Percentiles rank a stretch among this genome's conserved stretches.
These are phyloP conservation scores for Xylocopa sonorina DNA, from an alignment of 1,140 invertebrate species.

Conservation along the genomic window DNA sequence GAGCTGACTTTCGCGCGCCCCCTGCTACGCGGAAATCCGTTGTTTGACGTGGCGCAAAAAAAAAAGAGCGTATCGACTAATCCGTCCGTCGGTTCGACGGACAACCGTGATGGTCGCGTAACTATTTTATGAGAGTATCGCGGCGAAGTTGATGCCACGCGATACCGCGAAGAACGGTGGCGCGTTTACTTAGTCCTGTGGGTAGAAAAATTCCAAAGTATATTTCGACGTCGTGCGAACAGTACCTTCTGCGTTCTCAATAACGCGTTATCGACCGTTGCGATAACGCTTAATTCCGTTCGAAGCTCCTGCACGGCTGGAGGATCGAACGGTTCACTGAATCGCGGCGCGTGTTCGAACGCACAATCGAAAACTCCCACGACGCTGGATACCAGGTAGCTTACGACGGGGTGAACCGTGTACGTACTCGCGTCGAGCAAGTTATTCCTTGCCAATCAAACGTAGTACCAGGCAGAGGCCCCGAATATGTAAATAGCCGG, in stretches of 20 bases:
- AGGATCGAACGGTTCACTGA: neutral
- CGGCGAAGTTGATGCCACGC: neutral
- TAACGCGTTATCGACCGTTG: no score
- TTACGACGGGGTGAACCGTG: neutral
- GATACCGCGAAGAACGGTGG: neutral
- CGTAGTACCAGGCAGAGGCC: slow-evolving; percentile 41
- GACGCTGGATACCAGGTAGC: neutral
- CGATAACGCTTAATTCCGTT: no score
- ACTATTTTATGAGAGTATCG: neutral
- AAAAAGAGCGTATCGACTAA: neutral
- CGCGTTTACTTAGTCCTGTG: no score
- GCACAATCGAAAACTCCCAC: neutral
- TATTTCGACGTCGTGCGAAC: no score
- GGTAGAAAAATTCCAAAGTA: no score
- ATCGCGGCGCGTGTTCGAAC: no score
- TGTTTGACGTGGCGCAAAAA: no score
- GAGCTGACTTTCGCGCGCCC: slow-evolving; percentile 25
- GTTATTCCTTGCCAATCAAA: slow-evolving; percentile 51
- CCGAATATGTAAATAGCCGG: slow-evolving; percentile 58
- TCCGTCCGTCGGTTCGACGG: neutral
- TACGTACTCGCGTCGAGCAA: neutral
- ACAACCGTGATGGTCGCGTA: no score
- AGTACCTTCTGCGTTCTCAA: no score
- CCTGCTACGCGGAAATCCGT: neutral
- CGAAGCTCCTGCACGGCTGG: no score